A percentile compares a stretch with the other conserved stretches of the same genome.
Conservation (phyloP, 2,888 invertebrate genomes). For the Pachycephus smyrnensis region DNA sequence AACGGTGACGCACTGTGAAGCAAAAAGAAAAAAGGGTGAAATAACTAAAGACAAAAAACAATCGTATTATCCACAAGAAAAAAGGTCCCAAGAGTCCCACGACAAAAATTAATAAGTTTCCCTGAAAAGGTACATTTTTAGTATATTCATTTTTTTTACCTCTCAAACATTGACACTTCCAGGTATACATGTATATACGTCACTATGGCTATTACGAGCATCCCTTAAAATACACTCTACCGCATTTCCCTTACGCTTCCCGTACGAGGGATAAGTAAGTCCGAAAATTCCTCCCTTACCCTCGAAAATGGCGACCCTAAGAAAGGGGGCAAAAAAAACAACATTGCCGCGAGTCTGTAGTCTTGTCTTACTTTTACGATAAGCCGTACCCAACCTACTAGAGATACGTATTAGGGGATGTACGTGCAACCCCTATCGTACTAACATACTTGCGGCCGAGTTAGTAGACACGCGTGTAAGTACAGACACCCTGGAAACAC, state of each 20-base stretch:
- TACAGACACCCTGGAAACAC: not conserved
- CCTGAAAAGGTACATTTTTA: no score
- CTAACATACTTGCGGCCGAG: not conserved
- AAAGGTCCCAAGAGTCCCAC: not conserved
- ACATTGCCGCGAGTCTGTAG: not conserved
- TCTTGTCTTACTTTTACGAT: not conserved
- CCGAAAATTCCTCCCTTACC: not conserved
- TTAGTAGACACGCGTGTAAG: not conserved
- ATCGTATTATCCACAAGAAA: constrained; percentile 1
- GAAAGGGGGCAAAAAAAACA: not conserved
- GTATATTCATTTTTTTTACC: no score
- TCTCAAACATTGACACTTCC: no score
- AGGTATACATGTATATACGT: no score
- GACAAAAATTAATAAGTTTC: not conserved
- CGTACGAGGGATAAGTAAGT: not conserved
- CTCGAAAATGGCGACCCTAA: not conserved
- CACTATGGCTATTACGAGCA: no score
- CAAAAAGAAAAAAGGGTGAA: constrained; percentile 4
- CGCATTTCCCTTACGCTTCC: not conserved
- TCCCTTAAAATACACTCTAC: no score
- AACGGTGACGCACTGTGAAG: constrained; percentile 1
- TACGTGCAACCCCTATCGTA: not conserved
- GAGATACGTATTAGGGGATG: not conserved
- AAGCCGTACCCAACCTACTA: not conserved
- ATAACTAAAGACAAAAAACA: constrained; percentile 17